Evolutionary conservation across 92 coral and sea anemone species (phyloP).

Genomic region (Epizoanthus stellaris): DNA sequence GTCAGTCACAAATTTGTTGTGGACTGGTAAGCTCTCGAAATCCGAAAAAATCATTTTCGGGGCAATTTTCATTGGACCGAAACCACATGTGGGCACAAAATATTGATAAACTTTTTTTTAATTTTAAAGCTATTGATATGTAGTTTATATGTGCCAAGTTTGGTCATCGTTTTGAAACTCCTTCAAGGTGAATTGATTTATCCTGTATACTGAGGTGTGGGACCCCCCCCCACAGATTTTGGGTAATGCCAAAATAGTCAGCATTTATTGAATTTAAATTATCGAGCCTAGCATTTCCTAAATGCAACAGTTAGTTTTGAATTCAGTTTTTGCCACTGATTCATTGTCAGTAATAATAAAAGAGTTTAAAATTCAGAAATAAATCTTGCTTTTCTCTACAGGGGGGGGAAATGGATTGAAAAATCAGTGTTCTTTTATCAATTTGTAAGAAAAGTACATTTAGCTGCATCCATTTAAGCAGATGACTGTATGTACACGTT

Average conservation of each 20-base stretch:
- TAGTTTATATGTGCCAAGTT: background rate
- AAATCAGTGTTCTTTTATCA: no score
- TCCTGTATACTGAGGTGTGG: background rate
- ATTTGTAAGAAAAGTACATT: no score
- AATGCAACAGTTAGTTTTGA: background rate
- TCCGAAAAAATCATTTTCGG: background rate
- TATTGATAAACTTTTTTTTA: background rate
- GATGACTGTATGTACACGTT: no score
- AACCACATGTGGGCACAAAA: background rate
- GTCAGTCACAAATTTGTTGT: background rate
- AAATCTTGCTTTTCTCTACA: no score
- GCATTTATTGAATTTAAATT: background rate
- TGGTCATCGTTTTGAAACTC: no score
- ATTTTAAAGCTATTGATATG: conserved; percentile 3
- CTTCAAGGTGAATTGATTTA: background rate
- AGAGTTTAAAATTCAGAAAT: no score
- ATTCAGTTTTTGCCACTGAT: background rate
- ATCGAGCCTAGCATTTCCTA: background rate
- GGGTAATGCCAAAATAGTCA: background rate
- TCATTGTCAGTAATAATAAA: no score
- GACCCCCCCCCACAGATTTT: background rate
- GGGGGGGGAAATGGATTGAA: no score
- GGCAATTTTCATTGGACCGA: background rate
- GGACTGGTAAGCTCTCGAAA: conserved; percentile 3
- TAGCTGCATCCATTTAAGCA: no score